Percentiles rank a stretch among this genome's conserved stretches.
phyloP scores from a whole-genome alignment of 2,113 vertebrate species.

The Pteropus alecto region DNA sequence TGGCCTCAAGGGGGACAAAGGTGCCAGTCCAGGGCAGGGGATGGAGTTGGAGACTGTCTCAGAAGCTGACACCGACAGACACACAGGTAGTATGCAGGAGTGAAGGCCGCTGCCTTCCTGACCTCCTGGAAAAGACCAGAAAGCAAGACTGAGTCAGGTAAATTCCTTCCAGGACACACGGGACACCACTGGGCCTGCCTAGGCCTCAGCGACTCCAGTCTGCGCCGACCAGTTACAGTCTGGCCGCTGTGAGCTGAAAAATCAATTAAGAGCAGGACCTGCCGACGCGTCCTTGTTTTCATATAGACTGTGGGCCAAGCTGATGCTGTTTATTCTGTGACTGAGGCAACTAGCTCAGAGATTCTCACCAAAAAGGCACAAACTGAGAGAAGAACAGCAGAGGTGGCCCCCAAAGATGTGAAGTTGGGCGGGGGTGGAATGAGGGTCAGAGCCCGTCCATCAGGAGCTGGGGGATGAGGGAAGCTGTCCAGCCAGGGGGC shows the following conservation, averaged over 20 bases:
- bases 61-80: background rate
- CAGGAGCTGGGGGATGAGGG: background rate
- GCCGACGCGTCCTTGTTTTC: background rate
- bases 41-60: background rate
- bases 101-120: background rate
- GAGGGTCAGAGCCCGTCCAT: background rate
- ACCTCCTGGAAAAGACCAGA: background rate
- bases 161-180: background rate
- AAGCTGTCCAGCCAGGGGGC: background rate
- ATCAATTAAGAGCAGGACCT: background rate
- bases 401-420: background rate
- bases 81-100: background rate
- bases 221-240: background rate
- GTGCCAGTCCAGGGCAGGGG: background rate
- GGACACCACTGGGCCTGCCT: background rate
- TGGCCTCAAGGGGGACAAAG: background rate
- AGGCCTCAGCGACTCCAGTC: accelerated
- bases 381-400: background rate
- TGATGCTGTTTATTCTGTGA: background rate
- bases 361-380: background rate
- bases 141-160: background rate
- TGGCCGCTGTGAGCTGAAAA: background rate
- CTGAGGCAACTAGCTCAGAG: background rate
- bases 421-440: too few species aligned
- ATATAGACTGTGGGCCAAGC: background rate